A percentile compares a stretch with the other conserved stretches of the same genome.
These are phyloP conservation scores for Drosophila anceps DNA, from an alignment of 2,888 invertebrate species.

Conservation along the genomic window DNA sequence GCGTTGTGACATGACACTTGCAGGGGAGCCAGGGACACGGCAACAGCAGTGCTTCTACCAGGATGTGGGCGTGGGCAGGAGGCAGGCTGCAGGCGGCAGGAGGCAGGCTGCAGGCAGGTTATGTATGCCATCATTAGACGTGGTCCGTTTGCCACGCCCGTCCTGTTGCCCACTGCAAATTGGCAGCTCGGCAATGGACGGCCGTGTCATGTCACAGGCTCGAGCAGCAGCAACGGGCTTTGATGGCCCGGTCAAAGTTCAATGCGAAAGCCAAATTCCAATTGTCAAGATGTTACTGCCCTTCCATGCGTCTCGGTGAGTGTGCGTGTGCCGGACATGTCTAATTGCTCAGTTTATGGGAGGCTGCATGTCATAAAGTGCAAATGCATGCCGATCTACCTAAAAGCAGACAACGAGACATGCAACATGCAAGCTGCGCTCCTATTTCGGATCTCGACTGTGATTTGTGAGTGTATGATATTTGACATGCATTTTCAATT, in stretches of 20 bases:
- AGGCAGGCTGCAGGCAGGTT: conserved; percentile 50
- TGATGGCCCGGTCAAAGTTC: conserved; percentile 73
- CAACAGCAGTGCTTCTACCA: conserved; percentile 28
- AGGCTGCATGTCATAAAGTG: conserved; percentile 71
- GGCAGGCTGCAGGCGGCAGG: conserved; percentile 25
- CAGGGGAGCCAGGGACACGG: conserved; percentile 49
- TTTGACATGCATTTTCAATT: conserved; percentile 84
- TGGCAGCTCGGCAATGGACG: conserved; percentile 72
- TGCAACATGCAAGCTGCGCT: conserved; percentile 31
- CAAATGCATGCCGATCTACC: conserved; percentile 45
- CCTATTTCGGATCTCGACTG: conserved; percentile 26
- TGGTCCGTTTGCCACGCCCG: conserved; percentile 78
- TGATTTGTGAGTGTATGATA: conserved; percentile 73
- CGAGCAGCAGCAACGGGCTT: conserved; percentile 31
- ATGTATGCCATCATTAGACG: conserved; percentile 79
- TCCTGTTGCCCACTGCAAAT: conserved; percentile 69
- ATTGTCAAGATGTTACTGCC: conserved; percentile 70
- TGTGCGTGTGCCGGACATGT: conserved; percentile 53
- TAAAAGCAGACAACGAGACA: conserved; percentile 56
- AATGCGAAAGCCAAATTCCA: conserved; percentile 73
- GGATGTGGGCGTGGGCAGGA: conserved; percentile 34
- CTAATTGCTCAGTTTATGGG: conserved; percentile 76
- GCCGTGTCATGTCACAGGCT: conserved; percentile 70
- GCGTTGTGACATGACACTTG: conserved; percentile 80
- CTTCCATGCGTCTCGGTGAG: neutral